A percentile compares a stretch with the other conserved stretches of the same genome.
These are phyloP conservation scores for Lepidocyrtoides sp. DNA, from an alignment of 2,888 invertebrate species.

Conservation along the genomic window DNA sequence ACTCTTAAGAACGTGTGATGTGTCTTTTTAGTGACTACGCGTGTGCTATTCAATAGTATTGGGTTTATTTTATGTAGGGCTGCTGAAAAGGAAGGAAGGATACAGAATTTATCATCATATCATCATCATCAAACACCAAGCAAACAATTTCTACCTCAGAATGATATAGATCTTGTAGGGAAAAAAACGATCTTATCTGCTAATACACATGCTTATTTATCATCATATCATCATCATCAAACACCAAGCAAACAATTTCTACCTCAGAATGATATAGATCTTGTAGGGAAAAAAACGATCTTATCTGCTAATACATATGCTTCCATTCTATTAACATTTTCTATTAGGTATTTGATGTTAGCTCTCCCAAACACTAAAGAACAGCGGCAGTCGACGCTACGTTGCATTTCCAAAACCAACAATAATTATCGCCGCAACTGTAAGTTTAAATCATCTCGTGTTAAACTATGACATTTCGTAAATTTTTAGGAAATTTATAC, in stretches of 20 bases:
- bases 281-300: neutral
- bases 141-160: neutral
- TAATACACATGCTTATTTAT: neutral
- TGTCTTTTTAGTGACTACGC: neutral
- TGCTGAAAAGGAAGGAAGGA: constrained; percentile 21
- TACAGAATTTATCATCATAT: too few species aligned
- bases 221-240: neutral
- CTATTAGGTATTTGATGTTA: too few species aligned
- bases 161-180: neutral
- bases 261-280: neutral
- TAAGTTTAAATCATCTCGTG: constrained; percentile 31
- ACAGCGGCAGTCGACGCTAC: too few species aligned
- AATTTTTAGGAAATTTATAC: too few species aligned
- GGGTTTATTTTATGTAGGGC: neutral
- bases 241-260: neutral
- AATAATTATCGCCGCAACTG: neutral
- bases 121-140: neutral
- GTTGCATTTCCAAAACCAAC: constrained; percentile 58
- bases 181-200: neutral
- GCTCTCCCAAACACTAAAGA: too few species aligned
- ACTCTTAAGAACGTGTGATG: neutral
- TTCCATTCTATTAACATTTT: too few species aligned
- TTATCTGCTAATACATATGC: neutral
- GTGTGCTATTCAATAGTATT: constrained; percentile 11
- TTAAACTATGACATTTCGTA: neutral